Conservation (phyloP, 2,888 invertebrate species). For the Heteromyza rotundicornis region DNA sequence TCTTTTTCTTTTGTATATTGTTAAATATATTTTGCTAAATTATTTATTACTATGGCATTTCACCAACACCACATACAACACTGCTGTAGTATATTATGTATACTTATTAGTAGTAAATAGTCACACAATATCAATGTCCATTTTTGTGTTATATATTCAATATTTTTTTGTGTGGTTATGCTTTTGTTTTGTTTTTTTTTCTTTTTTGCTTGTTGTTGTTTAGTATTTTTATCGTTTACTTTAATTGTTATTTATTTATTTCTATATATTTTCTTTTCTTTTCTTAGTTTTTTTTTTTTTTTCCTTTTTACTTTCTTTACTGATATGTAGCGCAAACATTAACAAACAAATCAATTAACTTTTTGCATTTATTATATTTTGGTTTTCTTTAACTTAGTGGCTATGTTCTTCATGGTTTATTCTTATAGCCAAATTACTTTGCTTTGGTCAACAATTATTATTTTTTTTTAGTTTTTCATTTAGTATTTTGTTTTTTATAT, state of each 20-base stretch:
- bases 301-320: slow-evolving; percentile 43
- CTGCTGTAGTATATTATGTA: neutral
- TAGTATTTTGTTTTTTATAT: too few relatives aligned
- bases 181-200: slow-evolving; percentile 12
- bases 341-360: slow-evolving; percentile 61
- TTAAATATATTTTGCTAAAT: slow-evolving; percentile 25
- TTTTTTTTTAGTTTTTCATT: neutral
- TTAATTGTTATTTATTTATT: slow-evolving; percentile 28
- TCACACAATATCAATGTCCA: slow-evolving; percentile 31
- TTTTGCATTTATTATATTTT: slow-evolving; percentile 27
- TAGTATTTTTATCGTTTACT: slow-evolving; percentile 17
- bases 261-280: too few relatives aligned
- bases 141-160: slow-evolving; percentile 30
- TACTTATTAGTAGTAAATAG: slow-evolving; percentile 4
- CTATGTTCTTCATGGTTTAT: neutral
- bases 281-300: too few relatives aligned
- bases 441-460: slow-evolving; percentile 4
- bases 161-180: slow-evolving; percentile 22
- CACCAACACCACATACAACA: slow-evolving; percentile 20
- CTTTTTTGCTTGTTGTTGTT: slow-evolving; percentile 23
- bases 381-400: slow-evolving; percentile 15
- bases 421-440: slow-evolving; percentile 3
- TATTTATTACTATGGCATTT: slow-evolving; percentile 7
- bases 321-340: slow-evolving; percentile 63
- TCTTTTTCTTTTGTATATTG: too few relatives aligned